Evolutionary conservation across 92 coral and sea anemone genomes (phyloP).

Genomic region (Phenganax subtilis): DNA sequence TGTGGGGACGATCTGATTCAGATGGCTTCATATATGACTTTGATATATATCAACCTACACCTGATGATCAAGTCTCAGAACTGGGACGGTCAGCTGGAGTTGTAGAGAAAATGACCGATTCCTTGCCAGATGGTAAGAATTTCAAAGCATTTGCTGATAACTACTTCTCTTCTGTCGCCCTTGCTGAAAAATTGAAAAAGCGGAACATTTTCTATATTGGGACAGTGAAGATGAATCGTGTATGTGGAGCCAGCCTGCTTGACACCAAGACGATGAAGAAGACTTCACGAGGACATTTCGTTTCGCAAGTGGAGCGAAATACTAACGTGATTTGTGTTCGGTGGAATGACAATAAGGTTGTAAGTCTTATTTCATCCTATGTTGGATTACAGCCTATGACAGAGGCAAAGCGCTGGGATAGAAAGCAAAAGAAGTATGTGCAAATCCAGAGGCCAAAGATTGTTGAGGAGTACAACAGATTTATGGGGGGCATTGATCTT

Average conservation of each 20-base stretch:
- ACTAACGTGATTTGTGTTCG: conserved; percentile 3
- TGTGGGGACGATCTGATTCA: background rate
- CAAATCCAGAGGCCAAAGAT: background rate
- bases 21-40: conserved; percentile 13
- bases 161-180: conserved; percentile 3
- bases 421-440: conserved; percentile 5
- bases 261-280: background rate
- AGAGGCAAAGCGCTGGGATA: too few species aligned
- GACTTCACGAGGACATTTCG: conserved; percentile 3
- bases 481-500: conserved; percentile 32
- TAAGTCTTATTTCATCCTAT: background rate
- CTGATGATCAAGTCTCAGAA: background rate
- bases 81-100: conserved; percentile 1
- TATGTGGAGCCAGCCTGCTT: background rate
- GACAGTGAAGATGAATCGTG: conserved; percentile 17
- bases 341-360: conserved; percentile 19
- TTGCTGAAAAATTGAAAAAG: conserved; percentile 18
- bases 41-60: background rate
- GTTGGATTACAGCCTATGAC: conserved; percentile 1
- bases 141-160: conserved; percentile 13
- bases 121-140: background rate
- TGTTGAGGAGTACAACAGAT: conserved; percentile 6
- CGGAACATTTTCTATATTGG: background rate
- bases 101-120: background rate
- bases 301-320: conserved; percentile 2